Conservation (phyloP, 2,113 vertebrate genomes). For the Haplotaxodon microlepis region DNA sequence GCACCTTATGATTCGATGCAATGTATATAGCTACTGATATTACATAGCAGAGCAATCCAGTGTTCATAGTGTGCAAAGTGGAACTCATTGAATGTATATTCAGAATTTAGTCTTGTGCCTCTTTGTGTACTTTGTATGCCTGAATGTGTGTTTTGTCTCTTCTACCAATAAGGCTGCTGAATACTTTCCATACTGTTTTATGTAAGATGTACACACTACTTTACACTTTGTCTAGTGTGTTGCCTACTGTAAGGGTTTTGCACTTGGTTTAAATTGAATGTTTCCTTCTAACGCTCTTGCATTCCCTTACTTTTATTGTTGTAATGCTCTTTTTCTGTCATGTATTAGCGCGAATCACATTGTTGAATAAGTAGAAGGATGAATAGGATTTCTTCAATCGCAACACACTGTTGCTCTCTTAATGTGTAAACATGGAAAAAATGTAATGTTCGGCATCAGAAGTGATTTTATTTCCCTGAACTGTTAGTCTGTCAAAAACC, state of each 20-base stretch:
- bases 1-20: constrained; percentile 15
- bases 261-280: background rate
- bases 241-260: background rate
- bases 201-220: background rate
- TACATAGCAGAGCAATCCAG: background rate
- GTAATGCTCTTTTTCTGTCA: background rate
- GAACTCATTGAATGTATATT: constrained; percentile 30
- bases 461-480: background rate
- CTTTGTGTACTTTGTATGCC: background rate
- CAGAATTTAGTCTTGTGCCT: constrained; percentile 21
- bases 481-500: background rate
- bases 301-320: constrained; percentile 7
- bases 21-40: background rate
- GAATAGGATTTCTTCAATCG: background rate
- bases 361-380: background rate
- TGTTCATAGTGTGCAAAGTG: background rate
- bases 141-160: background rate
- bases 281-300: background rate
- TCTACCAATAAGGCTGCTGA: background rate
- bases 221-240: background rate
- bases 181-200: background rate
- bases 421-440: background rate
- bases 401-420: background rate
- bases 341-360: background rate
- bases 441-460: background rate